Base-by-base conservation (phyloP, 2,113 vertebrate species). In the Ammodytes marinus region DNA sequence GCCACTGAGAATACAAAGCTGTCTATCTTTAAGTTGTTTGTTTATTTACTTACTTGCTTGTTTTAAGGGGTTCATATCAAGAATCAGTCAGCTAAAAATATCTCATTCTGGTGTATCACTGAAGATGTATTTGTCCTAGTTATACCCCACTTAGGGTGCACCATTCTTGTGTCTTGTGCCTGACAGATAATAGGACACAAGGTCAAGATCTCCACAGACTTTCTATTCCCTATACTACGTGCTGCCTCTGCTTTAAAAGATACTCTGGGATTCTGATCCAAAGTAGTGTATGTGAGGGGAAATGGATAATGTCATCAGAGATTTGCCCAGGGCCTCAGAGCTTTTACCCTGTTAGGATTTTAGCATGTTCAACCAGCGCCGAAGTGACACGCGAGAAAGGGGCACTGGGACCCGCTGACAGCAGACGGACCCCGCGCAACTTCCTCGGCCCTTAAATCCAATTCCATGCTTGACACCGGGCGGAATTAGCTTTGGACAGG, bases 401-500 rank as follows among this genome's bases (percentile, higher is more conserved):
- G 92, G 88, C 91, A 84, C 87, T 64, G 90, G 88, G 90, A 89
- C 85, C 83, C 37, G 85, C 86, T 92, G 93, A 93, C 93, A 92
- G 85, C 87, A 86, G 84, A 75, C 70, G 74, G 84, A 90, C 91
- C 27, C 77, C 19, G 60, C 45, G 69, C 74, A 77, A 89, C 88
- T 69, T 80, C 27, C 78, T 67, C 83, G 50, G 82, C 88, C 87
- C 88, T 91, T 87, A 84, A 93, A 93, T 94, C 93, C 91, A 94
- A 93, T 92, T 90, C 81, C 69, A 59, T 92, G 92, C 92, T 93
- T 94, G 93, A 95, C 92, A 95, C 85, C 17, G 52, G 66, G 78
- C 15, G 14, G 91, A 91, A 94, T 95, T 94, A 94, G 79, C 92
- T 93, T 85, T 86, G 89, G 92, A 93, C 89, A 94, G 91, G 88